Percentiles rank a stretch among this genome's conserved stretches.
Conservation (phyloP, 2,888 invertebrate species). For the Epinotia brunnichana region DNA sequence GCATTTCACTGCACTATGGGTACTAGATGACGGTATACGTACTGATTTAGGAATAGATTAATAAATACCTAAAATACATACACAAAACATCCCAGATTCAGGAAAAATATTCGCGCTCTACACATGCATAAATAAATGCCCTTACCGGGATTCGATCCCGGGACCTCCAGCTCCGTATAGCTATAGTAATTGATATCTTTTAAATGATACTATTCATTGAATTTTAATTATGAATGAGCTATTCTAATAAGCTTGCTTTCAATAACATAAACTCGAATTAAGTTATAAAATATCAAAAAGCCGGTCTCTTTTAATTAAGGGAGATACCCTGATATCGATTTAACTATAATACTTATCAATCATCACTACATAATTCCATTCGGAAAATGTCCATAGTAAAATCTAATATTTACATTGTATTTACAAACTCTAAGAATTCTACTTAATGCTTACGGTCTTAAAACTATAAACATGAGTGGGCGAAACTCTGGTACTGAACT, state of each 20-base stretch:
- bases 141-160: too few species aligned
- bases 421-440: constrained; percentile 49
- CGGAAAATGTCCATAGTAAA: constrained; percentile 59
- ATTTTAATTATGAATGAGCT: too few species aligned
- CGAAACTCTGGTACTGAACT: constrained; percentile 18
- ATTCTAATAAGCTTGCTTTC: background rate
- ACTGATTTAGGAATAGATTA: too few species aligned
- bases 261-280: constrained; percentile 43
- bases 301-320: constrained; percentile 64
- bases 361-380: constrained; percentile 66
- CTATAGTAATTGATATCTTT: background rate
- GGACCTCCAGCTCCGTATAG: too few species aligned
- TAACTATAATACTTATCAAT: constrained; percentile 61
- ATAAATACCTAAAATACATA: too few species aligned
- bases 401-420: constrained; percentile 68
- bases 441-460: constrained; percentile 31
- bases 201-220: background rate
- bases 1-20: too few species aligned
- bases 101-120: too few species aligned
- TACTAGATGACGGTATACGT: too few species aligned
- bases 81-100: too few species aligned
- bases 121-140: too few species aligned
- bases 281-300: constrained; percentile 58
- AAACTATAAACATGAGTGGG: constrained; percentile 34
- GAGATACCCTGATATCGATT: constrained; percentile 82